phyloP scores from a whole-genome alignment of 35 echinoderm and acorn worm genomes.

The Apostichopus parvimensis region DNA sequence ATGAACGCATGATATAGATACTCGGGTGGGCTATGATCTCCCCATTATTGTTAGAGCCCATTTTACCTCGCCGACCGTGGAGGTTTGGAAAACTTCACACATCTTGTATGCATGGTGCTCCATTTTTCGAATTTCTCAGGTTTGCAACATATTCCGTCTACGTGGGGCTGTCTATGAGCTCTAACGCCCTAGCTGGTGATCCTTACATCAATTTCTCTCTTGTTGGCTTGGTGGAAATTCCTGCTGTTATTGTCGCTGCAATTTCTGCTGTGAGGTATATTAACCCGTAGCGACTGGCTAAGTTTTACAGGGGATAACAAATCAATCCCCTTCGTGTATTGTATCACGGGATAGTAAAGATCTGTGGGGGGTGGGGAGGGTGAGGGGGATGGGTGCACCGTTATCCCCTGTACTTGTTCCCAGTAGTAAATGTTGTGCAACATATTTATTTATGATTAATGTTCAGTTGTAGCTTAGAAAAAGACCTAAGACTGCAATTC shows the following conservation, averaged over 20 bases:
- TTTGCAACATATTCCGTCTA: constrained; percentile 55
- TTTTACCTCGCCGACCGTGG: background rate
- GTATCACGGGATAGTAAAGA: no score
- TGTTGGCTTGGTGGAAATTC: constrained; percentile 55
- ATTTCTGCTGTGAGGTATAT: constrained; percentile 58
- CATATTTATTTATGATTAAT: no score
- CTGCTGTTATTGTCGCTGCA: constrained; percentile 53
- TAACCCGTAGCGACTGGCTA: background rate
- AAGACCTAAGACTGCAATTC: no score
- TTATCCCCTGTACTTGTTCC: no score
- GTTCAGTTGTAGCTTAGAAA: no score
- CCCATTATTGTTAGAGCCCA: background rate
- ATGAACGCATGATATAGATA: no score
- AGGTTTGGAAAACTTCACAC: background rate
- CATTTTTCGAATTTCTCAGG: constrained; percentile 52
- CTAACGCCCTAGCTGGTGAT: constrained; percentile 46
- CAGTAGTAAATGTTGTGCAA: no score
- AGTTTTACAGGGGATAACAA: no score
- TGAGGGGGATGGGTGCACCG: no score
- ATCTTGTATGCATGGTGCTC: constrained; percentile 33
- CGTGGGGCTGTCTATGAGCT: constrained; percentile 49
- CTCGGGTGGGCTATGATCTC: no score
- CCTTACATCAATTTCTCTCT: constrained; percentile 59
- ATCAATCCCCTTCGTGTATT: background rate
- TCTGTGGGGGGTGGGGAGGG: no score